These are phyloP conservation scores for Thaleichthys pacificus DNA, from an alignment of 2,797 vertebrate genomes.

Conservation along the genomic window DNA sequence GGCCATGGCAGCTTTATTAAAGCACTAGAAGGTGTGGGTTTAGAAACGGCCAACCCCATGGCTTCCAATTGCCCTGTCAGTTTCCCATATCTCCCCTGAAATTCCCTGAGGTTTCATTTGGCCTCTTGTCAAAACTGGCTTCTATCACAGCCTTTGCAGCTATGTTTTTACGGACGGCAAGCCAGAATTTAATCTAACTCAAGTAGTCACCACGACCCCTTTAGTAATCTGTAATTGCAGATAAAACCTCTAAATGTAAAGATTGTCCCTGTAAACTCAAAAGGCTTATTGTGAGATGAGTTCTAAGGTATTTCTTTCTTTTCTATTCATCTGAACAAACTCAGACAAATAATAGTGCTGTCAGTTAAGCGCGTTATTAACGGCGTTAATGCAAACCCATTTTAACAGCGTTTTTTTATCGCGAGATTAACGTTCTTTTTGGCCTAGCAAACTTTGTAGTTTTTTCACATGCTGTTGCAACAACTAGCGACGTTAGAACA, in stretches of 20 bases:
- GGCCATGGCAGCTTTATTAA: slow-evolving; percentile 44
- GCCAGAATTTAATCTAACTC: neutral
- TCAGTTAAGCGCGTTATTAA: too few relatives aligned
- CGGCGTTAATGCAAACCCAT: too few relatives aligned
- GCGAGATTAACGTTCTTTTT: too few relatives aligned
- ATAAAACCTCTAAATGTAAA: neutral
- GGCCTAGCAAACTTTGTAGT: too few relatives aligned
- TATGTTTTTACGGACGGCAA: slow-evolving; percentile 2
- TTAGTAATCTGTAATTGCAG: neutral
- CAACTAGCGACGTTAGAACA: too few relatives aligned
- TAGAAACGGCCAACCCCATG: slow-evolving; percentile 33
- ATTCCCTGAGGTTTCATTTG: slow-evolving; percentile 39
- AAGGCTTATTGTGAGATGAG: neutral
- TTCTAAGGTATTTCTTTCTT: neutral
- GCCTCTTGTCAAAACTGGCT: slow-evolving; percentile 44
- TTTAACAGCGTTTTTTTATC: too few relatives aligned
- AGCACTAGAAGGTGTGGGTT: slow-evolving; percentile 28
- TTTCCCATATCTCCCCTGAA: slow-evolving; percentile 27
- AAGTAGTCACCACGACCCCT: neutral
- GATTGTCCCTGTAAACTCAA: neutral
- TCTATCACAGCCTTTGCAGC: slow-evolving; percentile 25
- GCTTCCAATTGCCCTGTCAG: slow-evolving; percentile 34
- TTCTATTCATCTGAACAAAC: neutral
- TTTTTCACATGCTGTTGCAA: too few relatives aligned
- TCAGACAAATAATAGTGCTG: neutral